These are phyloP conservation scores for Benthosema pterotum DNA, from an alignment of 2,797 vertebrate genomes.

Conservation along the genomic window DNA sequence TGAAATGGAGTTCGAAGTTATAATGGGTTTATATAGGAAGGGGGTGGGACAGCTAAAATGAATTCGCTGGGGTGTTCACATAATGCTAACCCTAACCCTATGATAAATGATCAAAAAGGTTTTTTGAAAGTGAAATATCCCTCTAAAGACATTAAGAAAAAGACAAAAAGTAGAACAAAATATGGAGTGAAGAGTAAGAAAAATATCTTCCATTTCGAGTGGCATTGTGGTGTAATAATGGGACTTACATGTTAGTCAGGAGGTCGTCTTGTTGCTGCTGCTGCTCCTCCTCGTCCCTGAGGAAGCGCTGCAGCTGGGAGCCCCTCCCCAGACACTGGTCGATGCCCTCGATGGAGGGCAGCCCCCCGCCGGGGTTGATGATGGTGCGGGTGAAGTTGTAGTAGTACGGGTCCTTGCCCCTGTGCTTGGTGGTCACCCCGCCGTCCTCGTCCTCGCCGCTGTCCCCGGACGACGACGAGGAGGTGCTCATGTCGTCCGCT, in stretches of 20 bases:
- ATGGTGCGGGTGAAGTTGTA: conserved; percentile 96
- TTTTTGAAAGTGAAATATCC: too few relatives aligned
- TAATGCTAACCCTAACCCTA: too few relatives aligned
- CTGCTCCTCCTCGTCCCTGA: conserved; percentile 81
- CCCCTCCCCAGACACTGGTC: conserved; percentile 81
- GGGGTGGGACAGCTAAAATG: too few relatives aligned
- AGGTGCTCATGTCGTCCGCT: conserved; percentile 93
- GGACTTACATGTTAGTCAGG: conserved; percentile 69
- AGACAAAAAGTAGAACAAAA: too few relatives aligned
- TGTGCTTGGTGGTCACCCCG: conserved; percentile 66
- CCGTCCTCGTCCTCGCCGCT: conserved; percentile 82
- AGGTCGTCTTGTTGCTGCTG: conserved; percentile 84
- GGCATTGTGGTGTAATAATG: neutral
- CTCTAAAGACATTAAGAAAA: too few relatives aligned
- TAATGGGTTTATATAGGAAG: too few relatives aligned
- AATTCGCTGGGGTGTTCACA: too few relatives aligned
- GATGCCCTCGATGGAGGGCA: conserved; percentile 79
- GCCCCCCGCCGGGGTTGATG: conserved; percentile 83
- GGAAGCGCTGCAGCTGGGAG: conserved; percentile 81
- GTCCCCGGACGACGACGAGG: conserved; percentile 90
- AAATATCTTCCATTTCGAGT: too few relatives aligned
- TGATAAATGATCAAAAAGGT: too few relatives aligned
- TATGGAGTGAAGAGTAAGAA: too few relatives aligned
- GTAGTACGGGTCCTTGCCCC: conserved; percentile 89
- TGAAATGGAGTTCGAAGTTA: too few relatives aligned